phyloP scores from a whole-genome alignment of 1,140 invertebrate species.

The Hyphantria cunea region DNA sequence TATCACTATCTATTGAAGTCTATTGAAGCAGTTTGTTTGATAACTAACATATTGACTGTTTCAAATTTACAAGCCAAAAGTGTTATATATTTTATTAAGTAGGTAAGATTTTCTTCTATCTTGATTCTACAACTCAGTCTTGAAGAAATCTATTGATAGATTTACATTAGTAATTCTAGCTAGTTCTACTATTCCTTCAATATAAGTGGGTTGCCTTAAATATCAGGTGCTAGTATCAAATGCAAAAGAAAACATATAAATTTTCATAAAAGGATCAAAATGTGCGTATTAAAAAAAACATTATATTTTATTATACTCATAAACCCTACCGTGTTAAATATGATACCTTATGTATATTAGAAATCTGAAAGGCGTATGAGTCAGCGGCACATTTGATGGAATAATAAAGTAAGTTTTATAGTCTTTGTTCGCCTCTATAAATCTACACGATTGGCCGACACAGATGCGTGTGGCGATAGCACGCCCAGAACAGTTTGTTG shows the following conservation, averaged over 20 bases:
- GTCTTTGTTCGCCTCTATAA: conserved; percentile 41
- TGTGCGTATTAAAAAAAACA: not conserved
- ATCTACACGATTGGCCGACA: conserved; percentile 36
- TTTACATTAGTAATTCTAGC: too few relatives aligned
- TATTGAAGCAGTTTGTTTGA: too few relatives aligned
- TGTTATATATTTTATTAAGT: too few relatives aligned
- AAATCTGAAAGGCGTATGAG: conserved; percentile 29
- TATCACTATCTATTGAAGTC: too few relatives aligned
- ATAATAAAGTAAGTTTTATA: conserved; percentile 53
- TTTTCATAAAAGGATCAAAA: not conserved
- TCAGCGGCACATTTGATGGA: conserved; percentile 42
- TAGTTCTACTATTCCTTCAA: too few relatives aligned
- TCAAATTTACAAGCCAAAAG: too few relatives aligned
- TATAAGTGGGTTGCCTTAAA: too few relatives aligned
- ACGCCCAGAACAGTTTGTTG: conserved; percentile 17
- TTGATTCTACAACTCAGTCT: too few relatives aligned
- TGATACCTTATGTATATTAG: conserved; percentile 13
- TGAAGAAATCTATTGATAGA: too few relatives aligned
- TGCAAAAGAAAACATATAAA: not conserved
- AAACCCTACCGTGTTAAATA: conserved; percentile 11
- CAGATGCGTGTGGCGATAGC: conserved; percentile 37
- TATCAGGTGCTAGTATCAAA: too few relatives aligned
- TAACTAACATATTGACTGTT: too few relatives aligned
- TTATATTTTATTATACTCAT: not conserved
- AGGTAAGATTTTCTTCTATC: too few relatives aligned